These are phyloP conservation scores for Pardalotus punctatus DNA, from an alignment of 2,113 vertebrate species.

Conservation along the genomic window DNA sequence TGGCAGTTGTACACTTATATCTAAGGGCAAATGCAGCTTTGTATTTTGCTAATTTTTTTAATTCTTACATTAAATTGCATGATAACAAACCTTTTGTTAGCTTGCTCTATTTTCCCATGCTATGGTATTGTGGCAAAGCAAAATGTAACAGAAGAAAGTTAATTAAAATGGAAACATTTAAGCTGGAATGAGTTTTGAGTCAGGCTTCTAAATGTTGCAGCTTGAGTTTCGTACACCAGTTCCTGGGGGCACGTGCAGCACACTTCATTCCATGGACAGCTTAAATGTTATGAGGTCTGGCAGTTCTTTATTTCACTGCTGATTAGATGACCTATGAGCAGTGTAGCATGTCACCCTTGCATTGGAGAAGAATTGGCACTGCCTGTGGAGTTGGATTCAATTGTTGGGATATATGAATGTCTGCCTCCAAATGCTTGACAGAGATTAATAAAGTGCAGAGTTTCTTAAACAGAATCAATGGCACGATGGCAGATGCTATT, in stretches of 20 bases:
- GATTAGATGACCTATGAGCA: slow-evolving; percentile 56
- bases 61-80: neutral
- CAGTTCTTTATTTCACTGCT: slow-evolving; percentile 57
- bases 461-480: slow-evolving; percentile 20
- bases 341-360: neutral
- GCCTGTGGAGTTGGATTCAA: neutral
- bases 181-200: neutral
- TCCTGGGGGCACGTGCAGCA: neutral
- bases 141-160: neutral
- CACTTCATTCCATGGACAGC: neutral
- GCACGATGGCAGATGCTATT: slow-evolving; percentile 23
- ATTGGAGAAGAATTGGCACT: slow-evolving; percentile 16
- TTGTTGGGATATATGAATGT: slow-evolving; percentile 6
- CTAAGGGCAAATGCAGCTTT: neutral
- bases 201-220: neutral
- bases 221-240: neutral
- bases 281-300: slow-evolving; percentile 48
- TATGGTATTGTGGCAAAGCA: neutral
- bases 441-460: slow-evolving; percentile 53
- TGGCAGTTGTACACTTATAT: accelerated
- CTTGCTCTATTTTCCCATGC: neutral
- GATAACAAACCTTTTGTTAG: neutral
- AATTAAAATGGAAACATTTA: slow-evolving; percentile 1
- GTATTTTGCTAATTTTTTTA: neutral
- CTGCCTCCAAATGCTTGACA: slow-evolving; percentile 35